Evolutionary conservation across 2,797 vertebrate genomes (phyloP), one percentile per base, ranked within the genome.

Genomic region (Mionectes olivaceus): DNA sequence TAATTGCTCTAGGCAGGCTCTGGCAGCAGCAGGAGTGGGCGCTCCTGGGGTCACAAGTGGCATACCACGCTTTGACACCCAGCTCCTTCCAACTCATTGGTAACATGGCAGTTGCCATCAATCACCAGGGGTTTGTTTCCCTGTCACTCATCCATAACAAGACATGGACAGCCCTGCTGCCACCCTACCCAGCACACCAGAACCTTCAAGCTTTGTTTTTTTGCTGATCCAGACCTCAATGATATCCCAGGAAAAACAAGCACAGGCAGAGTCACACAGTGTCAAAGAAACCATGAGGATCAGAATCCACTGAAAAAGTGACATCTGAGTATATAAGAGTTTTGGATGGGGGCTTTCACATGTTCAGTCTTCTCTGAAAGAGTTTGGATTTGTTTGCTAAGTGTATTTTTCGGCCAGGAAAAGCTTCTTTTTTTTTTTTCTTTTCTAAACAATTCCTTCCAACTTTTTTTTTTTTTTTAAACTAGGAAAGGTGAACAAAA

Each of bases 211-310:
- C 39, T 52, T 68, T 83, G 85, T 19, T 83, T 87, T 52, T 53
- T 67, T 32, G 52, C 37, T 60, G 71, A 70, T 32, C 73, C 19
- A 1, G 49, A 67, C 39, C 55, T 93, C 56, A 64, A 89, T 46
- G 64, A 37, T 15, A 52, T 44, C 88, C 71, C 79, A 80, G 79
- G 46, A 64, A 89, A 94, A 95, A 91, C 53, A 79, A 80, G 39
- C 55, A 30, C 3, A 82, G 32, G 52, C 82, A 74, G 82, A 83
- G 55, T 52, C 75, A 70, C 52, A 13, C 24, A n/a, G 25, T 27
- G 12, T 71, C 64, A 67, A 71, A 87, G 33, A 59, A 93, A 83
- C 32, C 21, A 19, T 4, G 8, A 53, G 15, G 25, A 24, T 39
- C 67, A 61, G 44, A 59, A 61, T 43, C 43, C 25, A 71, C 9